A percentile compares a stretch with the other conserved stretches of the same genome.
Conservation (phyloP, 2,888 invertebrate genomes). For the Camptogramma bilineatum region DNA sequence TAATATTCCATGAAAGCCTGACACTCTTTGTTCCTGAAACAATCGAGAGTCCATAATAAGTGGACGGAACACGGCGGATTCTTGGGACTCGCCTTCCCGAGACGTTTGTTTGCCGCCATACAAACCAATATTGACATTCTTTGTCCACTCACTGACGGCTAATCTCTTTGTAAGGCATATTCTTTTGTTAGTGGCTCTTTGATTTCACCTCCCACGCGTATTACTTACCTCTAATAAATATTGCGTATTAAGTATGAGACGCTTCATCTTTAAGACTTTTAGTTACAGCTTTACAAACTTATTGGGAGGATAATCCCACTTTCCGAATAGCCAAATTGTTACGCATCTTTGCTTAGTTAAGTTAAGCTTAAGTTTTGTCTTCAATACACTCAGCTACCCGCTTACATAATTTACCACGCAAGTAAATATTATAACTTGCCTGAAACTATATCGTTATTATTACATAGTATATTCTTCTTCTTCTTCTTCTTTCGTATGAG, state of each 20-base stretch:
- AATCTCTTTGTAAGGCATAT: constrained; percentile 72
- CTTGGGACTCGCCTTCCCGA: constrained; percentile 67
- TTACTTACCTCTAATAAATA: constrained; percentile 30
- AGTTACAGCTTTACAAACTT: constrained; percentile 1
- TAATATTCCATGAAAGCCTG: constrained; percentile 43
- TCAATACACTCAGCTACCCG: background rate
- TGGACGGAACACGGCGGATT: constrained; percentile 64
- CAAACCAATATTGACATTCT: constrained; percentile 81
- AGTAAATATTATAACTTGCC: background rate
- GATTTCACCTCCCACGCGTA: constrained; percentile 39
- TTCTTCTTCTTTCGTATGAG: too few relatives aligned
- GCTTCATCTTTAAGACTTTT: constrained; percentile 11
- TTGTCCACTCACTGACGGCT: constrained; percentile 76
- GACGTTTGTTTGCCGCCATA: constrained; percentile 71
- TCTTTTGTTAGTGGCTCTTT: constrained; percentile 64
- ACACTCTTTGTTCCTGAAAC: constrained; percentile 67
- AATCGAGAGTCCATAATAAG: constrained; percentile 60
- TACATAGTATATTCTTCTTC: background rate
- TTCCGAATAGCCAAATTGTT: background rate
- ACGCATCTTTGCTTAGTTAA: background rate
- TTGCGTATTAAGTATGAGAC: constrained; percentile 22
- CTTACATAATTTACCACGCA: background rate
- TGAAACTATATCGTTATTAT: background rate
- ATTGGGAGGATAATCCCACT: constrained; percentile 8
- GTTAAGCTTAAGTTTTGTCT: background rate